These are phyloP conservation scores for Byasa hedistus DNA, from an alignment of 2,888 invertebrate genomes.

Conservation along the genomic window DNA sequence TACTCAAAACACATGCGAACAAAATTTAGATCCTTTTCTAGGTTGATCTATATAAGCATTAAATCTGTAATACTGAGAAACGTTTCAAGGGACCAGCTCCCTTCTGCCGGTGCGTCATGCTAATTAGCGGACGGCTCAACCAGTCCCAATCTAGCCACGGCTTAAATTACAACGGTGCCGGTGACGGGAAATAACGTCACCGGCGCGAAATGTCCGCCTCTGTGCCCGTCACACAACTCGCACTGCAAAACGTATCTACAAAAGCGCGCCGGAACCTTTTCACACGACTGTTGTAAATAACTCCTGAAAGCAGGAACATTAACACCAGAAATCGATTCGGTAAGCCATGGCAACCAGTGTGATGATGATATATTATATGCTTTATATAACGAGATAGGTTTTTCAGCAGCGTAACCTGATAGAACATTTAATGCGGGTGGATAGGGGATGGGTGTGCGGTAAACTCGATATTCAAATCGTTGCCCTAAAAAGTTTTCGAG, in stretches of 20 bases:
- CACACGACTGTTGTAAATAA: too few relatives aligned
- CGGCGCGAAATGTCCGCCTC: slow-evolving; percentile 24
- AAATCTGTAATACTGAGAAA: neutral
- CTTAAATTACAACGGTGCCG: slow-evolving; percentile 22
- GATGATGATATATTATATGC: too few relatives aligned
- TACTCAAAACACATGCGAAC: too few relatives aligned
- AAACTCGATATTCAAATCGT: slow-evolving; percentile 23
- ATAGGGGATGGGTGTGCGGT: neutral
- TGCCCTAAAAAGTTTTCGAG: slow-evolving; percentile 23
- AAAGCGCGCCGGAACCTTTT: too few relatives aligned
- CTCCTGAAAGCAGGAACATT: too few relatives aligned
- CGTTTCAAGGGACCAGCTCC: slow-evolving; percentile 7
- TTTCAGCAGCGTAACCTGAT: slow-evolving; percentile 3
- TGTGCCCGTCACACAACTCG: slow-evolving; percentile 11
- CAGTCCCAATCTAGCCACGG: slow-evolving; percentile 24
- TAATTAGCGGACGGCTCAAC: slow-evolving; percentile 19
- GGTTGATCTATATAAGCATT: too few relatives aligned
- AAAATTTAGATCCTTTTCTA: too few relatives aligned
- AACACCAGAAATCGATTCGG: too few relatives aligned
- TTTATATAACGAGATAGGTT: too few relatives aligned
- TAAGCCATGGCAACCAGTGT: too few relatives aligned
- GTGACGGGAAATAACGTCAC: slow-evolving; percentile 19
- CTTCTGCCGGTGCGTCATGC: slow-evolving; percentile 13
- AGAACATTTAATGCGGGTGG: slow-evolving; percentile 12
- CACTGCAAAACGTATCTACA: slow-evolving; percentile 1